phyloP scores from a whole-genome alignment of 1,140 invertebrate genomes.

The Neuroterus valhalla region DNA sequence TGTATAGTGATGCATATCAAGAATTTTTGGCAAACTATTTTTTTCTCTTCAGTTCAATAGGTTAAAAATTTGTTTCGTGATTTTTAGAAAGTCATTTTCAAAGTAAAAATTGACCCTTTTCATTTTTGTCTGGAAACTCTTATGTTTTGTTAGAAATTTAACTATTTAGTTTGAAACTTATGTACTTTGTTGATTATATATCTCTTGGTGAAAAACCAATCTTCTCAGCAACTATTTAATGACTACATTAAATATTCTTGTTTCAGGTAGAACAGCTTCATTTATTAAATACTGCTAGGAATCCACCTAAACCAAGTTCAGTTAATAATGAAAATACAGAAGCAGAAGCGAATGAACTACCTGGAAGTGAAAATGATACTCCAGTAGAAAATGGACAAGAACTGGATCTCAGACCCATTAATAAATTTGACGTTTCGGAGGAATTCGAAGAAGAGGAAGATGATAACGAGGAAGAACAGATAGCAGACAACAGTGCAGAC shows the following conservation, averaged over 20 bases:
- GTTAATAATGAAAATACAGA: conserved; percentile 31
- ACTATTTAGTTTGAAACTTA: too few relatives aligned
- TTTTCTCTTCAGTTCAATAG: too few relatives aligned
- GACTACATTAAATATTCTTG: conserved; percentile 28
- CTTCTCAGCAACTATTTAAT: too few relatives aligned
- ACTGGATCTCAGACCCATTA: conserved; percentile 49
- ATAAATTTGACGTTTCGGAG: conserved; percentile 55
- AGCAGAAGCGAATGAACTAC: conserved; percentile 23
- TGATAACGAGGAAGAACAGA: conserved; percentile 36
- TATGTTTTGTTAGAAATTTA: too few relatives aligned
- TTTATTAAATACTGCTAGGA: conserved; percentile 51
- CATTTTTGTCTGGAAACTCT: too few relatives aligned
- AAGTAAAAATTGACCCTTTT: too few relatives aligned
- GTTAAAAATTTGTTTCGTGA: too few relatives aligned
- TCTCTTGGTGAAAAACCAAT: too few relatives aligned
- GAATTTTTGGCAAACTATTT: too few relatives aligned
- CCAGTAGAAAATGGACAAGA: conserved; percentile 35
- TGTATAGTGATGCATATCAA: too few relatives aligned
- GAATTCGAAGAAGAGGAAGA: conserved; percentile 61
- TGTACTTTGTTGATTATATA: too few relatives aligned
- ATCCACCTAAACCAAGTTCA: conserved; percentile 17
- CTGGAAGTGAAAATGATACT: background rate
- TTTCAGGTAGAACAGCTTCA: conserved; percentile 67
- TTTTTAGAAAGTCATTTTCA: too few relatives aligned
- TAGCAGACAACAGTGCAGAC: conserved; percentile 17